phyloP scores from a whole-genome alignment of 64 coral and sea anemone genomes.

The Montipora capricornis region DNA sequence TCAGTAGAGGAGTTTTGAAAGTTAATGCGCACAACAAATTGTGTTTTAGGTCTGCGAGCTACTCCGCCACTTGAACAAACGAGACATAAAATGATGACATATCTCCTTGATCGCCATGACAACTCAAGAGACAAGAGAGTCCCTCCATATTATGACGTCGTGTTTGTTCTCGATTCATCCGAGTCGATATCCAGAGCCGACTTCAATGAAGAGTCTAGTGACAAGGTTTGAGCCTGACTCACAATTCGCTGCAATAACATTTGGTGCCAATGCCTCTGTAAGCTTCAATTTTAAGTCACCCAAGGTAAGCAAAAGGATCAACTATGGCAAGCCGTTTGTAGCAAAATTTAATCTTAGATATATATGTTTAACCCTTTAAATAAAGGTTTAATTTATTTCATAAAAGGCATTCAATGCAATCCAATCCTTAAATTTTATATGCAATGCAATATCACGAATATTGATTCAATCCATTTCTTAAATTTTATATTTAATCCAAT shows the following conservation, averaged over 20 bases:
- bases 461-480: no score
- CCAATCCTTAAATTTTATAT: no score
- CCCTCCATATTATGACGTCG: conserved; percentile 27
- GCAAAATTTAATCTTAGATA: no score
- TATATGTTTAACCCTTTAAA: no score
- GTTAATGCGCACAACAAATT: neutral
- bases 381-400: no score
- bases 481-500: no score
- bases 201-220: conserved; percentile 24
- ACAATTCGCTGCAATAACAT: conserved; percentile 37
- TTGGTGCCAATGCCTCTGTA: conserved; percentile 13
- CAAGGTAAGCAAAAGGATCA: neutral
- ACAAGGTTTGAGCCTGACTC: neutral
- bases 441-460: no score
- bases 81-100: conserved; percentile 9
- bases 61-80: neutral
- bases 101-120: conserved; percentile 34
- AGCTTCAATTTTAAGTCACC: conserved; percentile 49
- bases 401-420: no score
- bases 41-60: no score
- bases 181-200: conserved; percentile 5
- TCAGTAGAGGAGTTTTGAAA: no score
- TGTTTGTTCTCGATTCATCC: conserved; percentile 70
- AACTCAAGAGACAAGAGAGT: conserved; percentile 17
- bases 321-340: no score